phyloP scores from a whole-genome alignment of 2,113 vertebrate genomes.

The Anolis sagrei region DNA sequence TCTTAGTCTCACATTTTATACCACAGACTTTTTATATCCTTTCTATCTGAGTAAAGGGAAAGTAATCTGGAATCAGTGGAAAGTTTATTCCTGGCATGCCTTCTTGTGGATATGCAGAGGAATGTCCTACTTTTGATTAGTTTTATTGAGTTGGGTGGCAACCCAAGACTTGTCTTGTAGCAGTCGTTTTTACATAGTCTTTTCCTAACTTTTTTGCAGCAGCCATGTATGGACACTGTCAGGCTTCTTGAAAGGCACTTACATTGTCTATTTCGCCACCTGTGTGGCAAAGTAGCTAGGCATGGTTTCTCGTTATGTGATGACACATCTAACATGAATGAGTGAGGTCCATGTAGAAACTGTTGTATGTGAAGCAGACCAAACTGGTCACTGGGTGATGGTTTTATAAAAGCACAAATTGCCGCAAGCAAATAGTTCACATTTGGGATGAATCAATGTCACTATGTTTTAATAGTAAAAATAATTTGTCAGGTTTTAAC shows the following conservation, averaged over 20 bases:
- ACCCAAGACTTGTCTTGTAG: background rate
- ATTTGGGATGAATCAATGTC: fast-evolving
- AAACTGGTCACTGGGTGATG: background rate
- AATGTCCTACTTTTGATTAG: background rate
- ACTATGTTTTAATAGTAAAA: conserved; percentile 7
- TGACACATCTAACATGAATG: background rate
- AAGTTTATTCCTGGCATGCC: background rate
- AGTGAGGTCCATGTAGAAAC: background rate
- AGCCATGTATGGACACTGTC: background rate
- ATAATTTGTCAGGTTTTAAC: background rate
- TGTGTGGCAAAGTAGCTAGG: background rate
- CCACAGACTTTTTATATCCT: background rate
- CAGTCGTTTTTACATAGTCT: background rate
- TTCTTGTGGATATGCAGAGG: background rate
- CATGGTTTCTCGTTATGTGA: background rate
- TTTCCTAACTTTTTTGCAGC: background rate
- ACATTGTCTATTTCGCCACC: background rate
- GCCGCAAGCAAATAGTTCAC: background rate
- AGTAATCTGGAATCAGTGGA: background rate
- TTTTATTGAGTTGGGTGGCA: background rate
- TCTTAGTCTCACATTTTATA: background rate
- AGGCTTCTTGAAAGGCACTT: background rate
- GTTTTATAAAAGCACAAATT: fast-evolving
- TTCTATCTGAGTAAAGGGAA: background rate
- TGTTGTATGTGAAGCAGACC: background rate